These are phyloP conservation scores for Conopomorpha cramerella DNA, from an alignment of 1,140 invertebrate genomes.

Conservation along the genomic window DNA sequence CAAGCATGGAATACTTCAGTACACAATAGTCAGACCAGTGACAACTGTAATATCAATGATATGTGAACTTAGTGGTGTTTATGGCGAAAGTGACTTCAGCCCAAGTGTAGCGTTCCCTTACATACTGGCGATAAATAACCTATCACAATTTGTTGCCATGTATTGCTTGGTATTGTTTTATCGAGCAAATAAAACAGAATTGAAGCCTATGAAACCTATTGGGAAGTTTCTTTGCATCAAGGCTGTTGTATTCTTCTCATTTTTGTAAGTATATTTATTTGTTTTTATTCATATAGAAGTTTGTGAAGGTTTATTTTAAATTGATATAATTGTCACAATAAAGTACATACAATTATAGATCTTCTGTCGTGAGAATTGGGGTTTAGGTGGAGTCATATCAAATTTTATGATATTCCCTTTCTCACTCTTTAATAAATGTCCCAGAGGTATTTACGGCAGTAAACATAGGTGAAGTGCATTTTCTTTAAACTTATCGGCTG, in stretches of 20 bases:
- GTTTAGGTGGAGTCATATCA: too few relatives aligned
- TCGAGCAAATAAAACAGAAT: constrained; percentile 81
- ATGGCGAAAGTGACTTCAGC: constrained; percentile 88
- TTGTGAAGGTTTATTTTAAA: too few relatives aligned
- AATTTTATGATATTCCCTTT: too few relatives aligned
- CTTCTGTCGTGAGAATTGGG: too few relatives aligned
- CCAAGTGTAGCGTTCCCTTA: constrained; percentile 87
- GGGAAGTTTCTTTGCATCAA: constrained; percentile 98
- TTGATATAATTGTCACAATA: too few relatives aligned
- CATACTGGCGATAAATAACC: constrained; percentile 88
- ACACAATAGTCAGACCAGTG: constrained; percentile 86
- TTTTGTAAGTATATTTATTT: constrained; percentile 80
- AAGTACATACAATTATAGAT: too few relatives aligned
- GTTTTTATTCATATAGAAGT: too few relatives aligned
- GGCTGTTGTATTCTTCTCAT: constrained; percentile 96
- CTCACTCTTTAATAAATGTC: too few relatives aligned
- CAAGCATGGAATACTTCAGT: constrained; percentile 95
- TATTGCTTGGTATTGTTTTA: constrained; percentile 96
- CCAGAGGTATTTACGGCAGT: too few relatives aligned
- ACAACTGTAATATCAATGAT: constrained; percentile 89
- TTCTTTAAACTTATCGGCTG: too few relatives aligned
- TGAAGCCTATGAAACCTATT: constrained; percentile 90
- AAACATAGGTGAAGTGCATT: too few relatives aligned
- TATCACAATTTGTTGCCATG: constrained; percentile 96
- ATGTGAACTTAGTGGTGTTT: constrained; percentile 83